Conservation (phyloP, 2,888 invertebrate genomes). For the Hydriomena furcata region DNA sequence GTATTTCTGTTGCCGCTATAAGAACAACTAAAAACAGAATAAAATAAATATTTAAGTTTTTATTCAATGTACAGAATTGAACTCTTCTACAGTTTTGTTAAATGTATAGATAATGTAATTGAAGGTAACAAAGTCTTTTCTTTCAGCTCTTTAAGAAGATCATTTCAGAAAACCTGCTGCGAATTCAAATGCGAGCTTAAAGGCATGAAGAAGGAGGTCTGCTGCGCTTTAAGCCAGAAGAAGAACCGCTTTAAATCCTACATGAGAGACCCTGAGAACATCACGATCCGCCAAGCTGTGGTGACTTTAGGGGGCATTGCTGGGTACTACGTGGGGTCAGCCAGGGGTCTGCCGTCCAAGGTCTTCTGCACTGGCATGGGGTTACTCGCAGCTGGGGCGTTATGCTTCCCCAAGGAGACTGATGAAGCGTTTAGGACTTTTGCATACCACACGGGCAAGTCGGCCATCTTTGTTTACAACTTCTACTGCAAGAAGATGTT, state of each 20-base stretch:
- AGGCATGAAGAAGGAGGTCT: conserved; percentile 25
- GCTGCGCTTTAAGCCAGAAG: conserved; percentile 21
- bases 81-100: too few species aligned
- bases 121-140: too few species aligned
- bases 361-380: conserved; percentile 48
- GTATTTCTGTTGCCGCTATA: too few species aligned
- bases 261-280: conserved; percentile 53
- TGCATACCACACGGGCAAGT: conserved; percentile 38
- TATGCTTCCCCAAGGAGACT: conserved; percentile 63
- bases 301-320: conserved; percentile 41
- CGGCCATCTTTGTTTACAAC: conserved; percentile 42
- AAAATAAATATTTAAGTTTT: too few species aligned
- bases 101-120: too few species aligned
- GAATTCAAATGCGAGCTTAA: conserved; percentile 30
- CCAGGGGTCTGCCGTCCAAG: conserved; percentile 37
- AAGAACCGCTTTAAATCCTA: conserved; percentile 42
- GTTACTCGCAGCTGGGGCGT: conserved; percentile 47
- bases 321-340: conserved; percentile 41
- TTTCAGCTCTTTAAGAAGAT: conserved; percentile 33
- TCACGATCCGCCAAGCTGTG: conserved; percentile 41
- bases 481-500: conserved; percentile 37
- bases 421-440: conserved; percentile 52
- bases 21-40: too few species aligned
- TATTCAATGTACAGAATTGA: too few species aligned
- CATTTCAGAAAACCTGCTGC: conserved; percentile 20